Percentiles rank a stretch among this genome's conserved stretches.
Evolutionary conservation across 2,113 vertebrate genomes (phyloP).

Genomic region (Etia nguti): DNA sequence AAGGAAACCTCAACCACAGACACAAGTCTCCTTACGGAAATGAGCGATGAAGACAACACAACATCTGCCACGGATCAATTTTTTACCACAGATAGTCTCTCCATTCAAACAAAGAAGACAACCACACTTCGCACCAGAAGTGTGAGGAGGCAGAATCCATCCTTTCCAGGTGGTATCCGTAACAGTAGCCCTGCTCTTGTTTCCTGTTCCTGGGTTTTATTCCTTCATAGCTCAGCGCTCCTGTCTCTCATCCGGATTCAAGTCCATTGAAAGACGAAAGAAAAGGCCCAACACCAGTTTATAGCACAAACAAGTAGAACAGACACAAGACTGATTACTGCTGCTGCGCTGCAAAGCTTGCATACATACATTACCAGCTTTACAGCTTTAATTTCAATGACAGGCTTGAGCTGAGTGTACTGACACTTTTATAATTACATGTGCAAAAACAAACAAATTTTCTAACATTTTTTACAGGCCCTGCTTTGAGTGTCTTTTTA

Average conservation of each 20-base stretch:
- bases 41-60: neutral
- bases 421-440: neutral
- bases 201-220: neutral
- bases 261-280: slow-evolving; percentile 5
- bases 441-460: neutral
- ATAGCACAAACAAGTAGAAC: slow-evolving; percentile 5
- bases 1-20: neutral
- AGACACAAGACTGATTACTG: neutral
- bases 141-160: slow-evolving; percentile 65
- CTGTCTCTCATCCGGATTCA: slow-evolving; percentile 18
- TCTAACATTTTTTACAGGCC: neutral
- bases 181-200: neutral
- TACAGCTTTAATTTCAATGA: neutral
- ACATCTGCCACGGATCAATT: slow-evolving; percentile 5
- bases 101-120: slow-evolving; percentile 55
- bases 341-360: neutral
- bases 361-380: neutral
- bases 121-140: slow-evolving; percentile 70
- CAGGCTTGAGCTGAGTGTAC: neutral
- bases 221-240: slow-evolving; percentile 6
- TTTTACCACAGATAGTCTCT: slow-evolving; percentile 37
- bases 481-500: neutral
- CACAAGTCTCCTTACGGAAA: neutral
- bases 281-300: neutral
- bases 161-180: neutral